Evolutionary conservation across 2,888 invertebrate genomes (phyloP).

Genomic region (Caenorhabditis sinica): DNA sequence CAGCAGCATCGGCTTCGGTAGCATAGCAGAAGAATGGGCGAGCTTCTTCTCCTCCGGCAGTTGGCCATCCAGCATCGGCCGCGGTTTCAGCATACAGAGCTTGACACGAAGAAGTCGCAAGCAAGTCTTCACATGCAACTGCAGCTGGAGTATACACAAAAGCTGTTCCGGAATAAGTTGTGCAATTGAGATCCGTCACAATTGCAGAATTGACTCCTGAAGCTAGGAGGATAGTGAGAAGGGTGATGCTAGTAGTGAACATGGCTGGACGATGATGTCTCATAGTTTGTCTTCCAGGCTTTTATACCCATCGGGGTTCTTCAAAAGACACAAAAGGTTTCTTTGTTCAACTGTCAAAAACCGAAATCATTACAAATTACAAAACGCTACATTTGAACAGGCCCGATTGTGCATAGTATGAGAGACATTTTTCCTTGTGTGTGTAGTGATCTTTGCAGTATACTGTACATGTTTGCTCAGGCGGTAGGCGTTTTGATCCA

Average conservation of each 20-base stretch:
- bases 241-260: conserved; percentile 16
- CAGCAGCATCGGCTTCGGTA: not conserved
- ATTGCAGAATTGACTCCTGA: conserved; percentile 1
- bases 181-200: conserved; percentile 26
- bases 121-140: not conserved
- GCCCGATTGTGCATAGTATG: conserved; percentile 4
- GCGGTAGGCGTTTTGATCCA: not conserved
- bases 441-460: conserved; percentile 9
- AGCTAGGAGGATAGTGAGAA: conserved; percentile 2
- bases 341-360: conserved; percentile 29
- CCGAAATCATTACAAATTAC: not conserved
- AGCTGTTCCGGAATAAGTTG: conserved; percentile 5
- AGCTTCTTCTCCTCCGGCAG: conserved; percentile 5
- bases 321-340: not conserved
- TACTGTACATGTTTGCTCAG: conserved; percentile 6
- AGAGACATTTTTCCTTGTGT: not conserved
- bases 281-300: not conserved
- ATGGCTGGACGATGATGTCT: conserved; percentile 19
- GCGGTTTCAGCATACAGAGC: not conserved
- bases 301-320: conserved; percentile 2
- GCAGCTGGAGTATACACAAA: conserved; percentile 25
- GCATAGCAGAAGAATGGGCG: conserved; percentile 19
- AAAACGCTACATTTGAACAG: conserved; percentile 34
- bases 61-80: conserved; percentile 16
- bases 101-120: conserved; percentile 5